Conservation (phyloP, 2,113 vertebrate species). For the Vireo altiloquus region DNA sequence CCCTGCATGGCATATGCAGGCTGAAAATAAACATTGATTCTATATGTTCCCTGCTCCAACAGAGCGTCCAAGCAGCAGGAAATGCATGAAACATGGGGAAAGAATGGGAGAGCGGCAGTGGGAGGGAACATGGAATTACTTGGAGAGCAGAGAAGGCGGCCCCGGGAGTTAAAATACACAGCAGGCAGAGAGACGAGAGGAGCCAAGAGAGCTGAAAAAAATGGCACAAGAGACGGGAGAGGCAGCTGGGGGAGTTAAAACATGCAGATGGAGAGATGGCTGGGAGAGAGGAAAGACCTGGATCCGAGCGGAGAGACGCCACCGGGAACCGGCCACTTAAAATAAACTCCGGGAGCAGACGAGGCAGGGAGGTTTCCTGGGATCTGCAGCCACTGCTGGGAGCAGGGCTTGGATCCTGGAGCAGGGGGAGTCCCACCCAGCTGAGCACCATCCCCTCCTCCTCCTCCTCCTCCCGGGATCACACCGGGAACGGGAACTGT, state of each 20-base stretch:
- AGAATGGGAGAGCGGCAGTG: slow-evolving; percentile 34
- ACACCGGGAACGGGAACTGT: accelerated
- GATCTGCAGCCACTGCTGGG: not conserved
- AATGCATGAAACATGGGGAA: slow-evolving; percentile 53
- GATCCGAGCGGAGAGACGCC: slow-evolving; percentile 44
- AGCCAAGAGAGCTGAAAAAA: slow-evolving; percentile 66
- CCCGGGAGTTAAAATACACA: slow-evolving; percentile 63
- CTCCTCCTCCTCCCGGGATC: too few species aligned
- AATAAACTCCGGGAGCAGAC: not conserved
- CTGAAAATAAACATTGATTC: slow-evolving; percentile 59
- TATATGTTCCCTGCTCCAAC: slow-evolving; percentile 16
- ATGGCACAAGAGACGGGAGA: slow-evolving; percentile 68
- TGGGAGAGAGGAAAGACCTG: slow-evolving; percentile 73
- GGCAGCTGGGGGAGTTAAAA: slow-evolving; percentile 73
- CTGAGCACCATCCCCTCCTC: not conserved
- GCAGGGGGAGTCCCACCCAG: not conserved
- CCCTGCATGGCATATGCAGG: slow-evolving; percentile 31
- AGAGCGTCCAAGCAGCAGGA: slow-evolving; percentile 49
- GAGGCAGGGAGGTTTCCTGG: not conserved
- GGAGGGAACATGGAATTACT: slow-evolving; percentile 45
- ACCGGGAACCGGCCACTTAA: slow-evolving; percentile 36
- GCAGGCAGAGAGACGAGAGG: slow-evolving; percentile 53
- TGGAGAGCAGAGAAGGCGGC: slow-evolving; percentile 48
- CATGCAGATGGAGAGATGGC: slow-evolving; percentile 76
- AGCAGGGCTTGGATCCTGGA: not conserved